A percentile compares a stretch with the other conserved stretches of the same genome.
Evolutionary conservation across 2,888 invertebrate genomes (phyloP).

Genomic region (Luperina testacea): DNA sequence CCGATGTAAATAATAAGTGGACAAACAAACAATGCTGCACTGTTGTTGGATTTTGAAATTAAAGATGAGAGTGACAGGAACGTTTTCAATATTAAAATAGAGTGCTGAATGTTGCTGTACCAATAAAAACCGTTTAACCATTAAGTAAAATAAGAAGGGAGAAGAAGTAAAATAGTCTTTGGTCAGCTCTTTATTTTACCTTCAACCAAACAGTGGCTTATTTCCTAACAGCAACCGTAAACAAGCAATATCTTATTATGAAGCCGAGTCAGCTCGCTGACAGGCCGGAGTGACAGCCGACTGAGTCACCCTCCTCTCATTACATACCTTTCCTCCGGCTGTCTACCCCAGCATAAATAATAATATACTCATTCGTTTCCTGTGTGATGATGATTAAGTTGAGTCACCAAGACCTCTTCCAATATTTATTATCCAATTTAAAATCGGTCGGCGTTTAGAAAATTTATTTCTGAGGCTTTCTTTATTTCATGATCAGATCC

Average conservation of each 20-base stretch:
- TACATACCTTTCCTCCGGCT: constrained; percentile 75
- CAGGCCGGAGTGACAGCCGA: constrained; percentile 72
- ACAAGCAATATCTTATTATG: constrained; percentile 54
- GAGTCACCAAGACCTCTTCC: constrained; percentile 31
- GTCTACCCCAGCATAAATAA: constrained; percentile 56
- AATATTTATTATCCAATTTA: constrained; percentile 61
- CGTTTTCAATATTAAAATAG: constrained; percentile 6
- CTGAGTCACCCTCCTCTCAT: constrained; percentile 80
- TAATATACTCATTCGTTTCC: constrained; percentile 36
- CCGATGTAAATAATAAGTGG: constrained; percentile 23
- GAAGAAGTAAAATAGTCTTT: not conserved
- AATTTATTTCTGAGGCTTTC: constrained; percentile 70
- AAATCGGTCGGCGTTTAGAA: constrained; percentile 66
- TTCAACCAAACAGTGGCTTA: not conserved
- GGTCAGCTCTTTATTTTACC: not conserved
- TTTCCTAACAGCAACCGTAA: constrained; percentile 33
- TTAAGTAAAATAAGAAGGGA: not conserved
- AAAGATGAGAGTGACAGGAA: not conserved
- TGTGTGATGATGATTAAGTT: constrained; percentile 46
- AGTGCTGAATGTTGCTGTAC: not conserved
- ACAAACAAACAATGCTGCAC: constrained; percentile 14
- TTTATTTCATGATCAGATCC: constrained; percentile 78
- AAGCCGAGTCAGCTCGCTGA: constrained; percentile 72
- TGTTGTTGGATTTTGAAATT: not conserved
- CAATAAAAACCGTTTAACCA: not conserved